phyloP scores from a whole-genome alignment of 2,113 vertebrate species.

The Loxodonta africana region DNA sequence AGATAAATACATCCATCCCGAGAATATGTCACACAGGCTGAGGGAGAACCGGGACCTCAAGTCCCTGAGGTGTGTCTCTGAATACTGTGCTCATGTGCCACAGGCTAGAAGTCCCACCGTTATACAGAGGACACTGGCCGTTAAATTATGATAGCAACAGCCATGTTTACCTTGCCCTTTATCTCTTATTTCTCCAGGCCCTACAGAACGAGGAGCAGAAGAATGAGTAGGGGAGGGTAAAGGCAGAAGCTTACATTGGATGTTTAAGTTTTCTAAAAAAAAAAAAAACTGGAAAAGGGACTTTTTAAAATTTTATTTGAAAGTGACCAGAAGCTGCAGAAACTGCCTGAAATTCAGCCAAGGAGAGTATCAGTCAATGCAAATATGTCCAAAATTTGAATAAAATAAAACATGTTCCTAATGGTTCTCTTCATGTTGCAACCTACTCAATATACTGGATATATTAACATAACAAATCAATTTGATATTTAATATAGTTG shows the following conservation, averaged over 20 bases:
- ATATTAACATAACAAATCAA: not conserved
- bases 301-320: not conserved
- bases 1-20: not conserved
- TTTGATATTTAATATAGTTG: not conserved
- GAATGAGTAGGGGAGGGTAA: no score
- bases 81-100: no score
- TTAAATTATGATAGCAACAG: accelerated
- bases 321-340: not conserved
- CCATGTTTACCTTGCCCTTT: accelerated
- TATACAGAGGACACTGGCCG: not conserved
- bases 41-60: not conserved
- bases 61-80: not conserved
- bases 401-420: not conserved
- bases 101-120: accelerated
- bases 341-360: not conserved
- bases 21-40: not conserved
- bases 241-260: not conserved
- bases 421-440: not conserved
- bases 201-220: not conserved
- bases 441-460: not conserved
- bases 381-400: not conserved
- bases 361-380: not conserved
- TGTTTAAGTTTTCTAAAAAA: not conserved
- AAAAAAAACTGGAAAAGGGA: not conserved
- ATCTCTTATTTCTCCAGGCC: not conserved